Evolutionary conservation across 2,797 vertebrate genomes (phyloP).

Genomic region (Valencia hispanica): DNA sequence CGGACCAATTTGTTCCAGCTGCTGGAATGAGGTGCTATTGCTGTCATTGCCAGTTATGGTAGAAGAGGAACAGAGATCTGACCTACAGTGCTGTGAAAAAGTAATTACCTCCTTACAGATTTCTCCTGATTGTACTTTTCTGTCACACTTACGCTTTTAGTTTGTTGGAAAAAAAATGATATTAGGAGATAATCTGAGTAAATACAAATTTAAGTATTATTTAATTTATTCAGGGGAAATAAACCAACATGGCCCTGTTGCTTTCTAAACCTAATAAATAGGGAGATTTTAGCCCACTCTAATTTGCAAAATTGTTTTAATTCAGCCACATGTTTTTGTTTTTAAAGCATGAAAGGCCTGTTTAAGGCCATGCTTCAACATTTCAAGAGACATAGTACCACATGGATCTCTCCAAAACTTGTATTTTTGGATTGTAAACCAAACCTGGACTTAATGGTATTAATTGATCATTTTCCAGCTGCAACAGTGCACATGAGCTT

Average conservation of each 20-base stretch:
- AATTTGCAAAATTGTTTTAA: neutral
- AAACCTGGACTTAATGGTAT: no score
- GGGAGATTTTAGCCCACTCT: neutral
- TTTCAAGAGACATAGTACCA: no score
- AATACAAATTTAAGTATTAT: neutral
- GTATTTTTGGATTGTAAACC: no score
- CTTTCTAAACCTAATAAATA: neutral
- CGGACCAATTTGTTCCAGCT: conserved; percentile 1
- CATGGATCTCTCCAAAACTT: neutral
- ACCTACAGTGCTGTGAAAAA: neutral
- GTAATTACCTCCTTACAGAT: neutral
- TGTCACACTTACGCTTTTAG: neutral
- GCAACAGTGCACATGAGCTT: neutral
- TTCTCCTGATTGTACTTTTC: neutral
- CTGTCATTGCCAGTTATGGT: conserved; percentile 1
- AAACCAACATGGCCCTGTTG: neutral
- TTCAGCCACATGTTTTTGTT: neutral
- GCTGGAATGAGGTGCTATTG: neutral
- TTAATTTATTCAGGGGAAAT: neutral
- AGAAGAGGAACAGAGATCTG: neutral
- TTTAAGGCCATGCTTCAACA: no score
- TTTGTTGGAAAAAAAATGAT: neutral
- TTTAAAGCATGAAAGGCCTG: neutral
- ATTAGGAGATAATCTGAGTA: neutral
- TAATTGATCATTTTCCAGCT: neutral